A percentile compares a stretch with the other conserved stretches of the same genome.
phyloP scores from a whole-genome alignment of 2,113 vertebrate species.

The Elaphurus davidianus region DNA sequence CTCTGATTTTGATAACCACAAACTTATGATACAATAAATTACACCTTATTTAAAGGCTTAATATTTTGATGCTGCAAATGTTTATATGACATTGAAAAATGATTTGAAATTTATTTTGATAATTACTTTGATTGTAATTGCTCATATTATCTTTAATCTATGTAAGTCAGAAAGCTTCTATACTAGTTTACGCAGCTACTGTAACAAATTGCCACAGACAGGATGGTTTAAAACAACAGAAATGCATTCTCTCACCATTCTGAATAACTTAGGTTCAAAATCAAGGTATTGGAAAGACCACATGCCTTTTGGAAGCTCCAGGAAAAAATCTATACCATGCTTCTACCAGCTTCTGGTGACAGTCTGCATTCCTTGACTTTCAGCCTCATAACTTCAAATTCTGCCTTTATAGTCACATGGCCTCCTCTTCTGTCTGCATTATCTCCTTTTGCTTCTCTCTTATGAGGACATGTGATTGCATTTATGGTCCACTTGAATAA shows the following conservation, averaged over 20 bases:
- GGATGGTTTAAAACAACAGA: neutral
- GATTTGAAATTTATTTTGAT: neutral
- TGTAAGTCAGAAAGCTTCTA: neutral
- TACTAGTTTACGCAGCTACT: neutral
- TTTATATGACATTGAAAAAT: neutral
- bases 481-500: neutral
- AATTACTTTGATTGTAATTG: neutral
- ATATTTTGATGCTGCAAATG: neutral
- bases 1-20: neutral
- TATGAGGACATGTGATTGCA: neutral
- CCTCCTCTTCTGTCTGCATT: neutral
- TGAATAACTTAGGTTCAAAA: neutral
- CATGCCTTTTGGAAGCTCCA: neutral
- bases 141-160: neutral
- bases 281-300: neutral
- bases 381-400: neutral
- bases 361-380: neutral
- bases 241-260: neutral
- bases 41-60: neutral
- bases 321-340: accelerated
- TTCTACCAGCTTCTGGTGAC: neutral
- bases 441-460: neutral
- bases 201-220: neutral
- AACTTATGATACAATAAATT: neutral
- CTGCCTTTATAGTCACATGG: neutral